Base-by-base conservation (phyloP, 2,797 vertebrate genomes). In the Pagetopsis macropterus region DNA sequence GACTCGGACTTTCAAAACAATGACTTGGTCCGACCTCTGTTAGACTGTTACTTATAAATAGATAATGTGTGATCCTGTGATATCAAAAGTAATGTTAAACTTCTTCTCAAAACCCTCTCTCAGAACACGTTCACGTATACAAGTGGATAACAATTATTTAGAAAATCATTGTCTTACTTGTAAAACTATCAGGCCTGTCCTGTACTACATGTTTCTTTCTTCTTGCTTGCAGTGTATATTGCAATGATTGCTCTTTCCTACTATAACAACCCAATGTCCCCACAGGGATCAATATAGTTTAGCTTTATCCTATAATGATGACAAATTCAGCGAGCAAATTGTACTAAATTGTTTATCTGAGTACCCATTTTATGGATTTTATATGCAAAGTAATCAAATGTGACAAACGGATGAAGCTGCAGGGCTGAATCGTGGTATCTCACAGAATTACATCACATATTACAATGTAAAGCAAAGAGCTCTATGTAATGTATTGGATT, bases 351-450 rank as follows among this genome's bases (percentile, higher is more conserved):
- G 70, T 85, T 81, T 71, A 54, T 75, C 65, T 69, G 70, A 46
- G 67, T 46, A 76, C 51, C 74, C 52, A 46, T 82, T 79, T 73
- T 67, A 64, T 69, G 52, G 63, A 79, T 81, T 70, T 76, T 82
- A 84, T 72, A 70, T 54, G 37, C 31, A 76, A 66, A 69, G 60
- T 78, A 83, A 84, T 84, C 51, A 72, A 58, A 86, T 65, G 58
- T 81, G 77, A 84, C 79, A 85, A 85, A 73, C 75, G 73, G 70
- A 81, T 82, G 54, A 65, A 58, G 56, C 57, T 21, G 67, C 66
- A 61, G 0, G 7, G 50, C 50, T 23, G 27, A 61, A 59, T 72
- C 6, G 3, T 59, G 70, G n/a, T 41, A 70, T 65, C 27, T 27
- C n/a, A 16, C 23, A 45, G 31, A 68, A 65, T 79, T 58, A 48